phyloP scores from a whole-genome alignment of 64 coral and sea anemone species.

The Porites australiensis region DNA sequence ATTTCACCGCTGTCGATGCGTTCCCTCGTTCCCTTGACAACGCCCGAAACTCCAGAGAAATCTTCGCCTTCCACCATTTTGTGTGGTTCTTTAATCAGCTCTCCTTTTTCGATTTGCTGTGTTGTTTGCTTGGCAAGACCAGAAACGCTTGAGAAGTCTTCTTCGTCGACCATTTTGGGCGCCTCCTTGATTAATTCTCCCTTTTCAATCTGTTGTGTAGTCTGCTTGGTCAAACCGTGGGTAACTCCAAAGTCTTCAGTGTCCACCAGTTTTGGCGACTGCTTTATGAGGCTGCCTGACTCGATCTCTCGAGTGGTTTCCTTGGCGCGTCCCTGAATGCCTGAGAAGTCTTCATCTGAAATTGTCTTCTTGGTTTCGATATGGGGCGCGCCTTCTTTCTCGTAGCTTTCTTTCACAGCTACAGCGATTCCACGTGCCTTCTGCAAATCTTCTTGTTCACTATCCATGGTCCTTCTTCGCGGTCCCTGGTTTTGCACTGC shows the following conservation, averaged over 20 bases:
- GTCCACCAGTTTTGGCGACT: conserved; percentile 69
- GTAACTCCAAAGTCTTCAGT: conserved; percentile 58
- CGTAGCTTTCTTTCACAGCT: conserved; percentile 36
- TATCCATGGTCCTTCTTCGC: conserved; percentile 38
- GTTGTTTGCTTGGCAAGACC: conserved; percentile 63
- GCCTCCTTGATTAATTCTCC: conserved; percentile 68
- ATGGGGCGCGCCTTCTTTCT: conserved; percentile 39
- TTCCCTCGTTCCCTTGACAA: conserved; percentile 31
- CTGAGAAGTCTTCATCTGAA: conserved; percentile 38
- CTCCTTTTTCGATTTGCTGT: conserved; percentile 69
- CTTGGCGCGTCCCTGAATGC: conserved; percentile 20
- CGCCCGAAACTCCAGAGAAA: conserved; percentile 13
- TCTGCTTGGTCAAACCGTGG: conserved; percentile 63
- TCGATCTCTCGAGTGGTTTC: conserved; percentile 71
- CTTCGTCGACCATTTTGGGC: conserved; percentile 84
- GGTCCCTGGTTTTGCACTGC: conserved; percentile 10
- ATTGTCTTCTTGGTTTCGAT: conserved; percentile 26
- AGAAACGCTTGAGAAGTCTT: conserved; percentile 65
- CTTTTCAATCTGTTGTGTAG: conserved; percentile 78
- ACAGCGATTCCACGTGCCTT: conserved; percentile 24
- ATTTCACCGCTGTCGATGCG: conserved; percentile 30
- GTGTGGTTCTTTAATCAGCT: conserved; percentile 43
- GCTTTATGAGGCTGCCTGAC: conserved; percentile 39
- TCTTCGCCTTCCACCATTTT: conserved; percentile 89
- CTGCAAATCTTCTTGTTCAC: conserved; percentile 20